phyloP scores from a whole-genome alignment of 2,888 invertebrate species.

The Marasmarcha lunaedactyla region DNA sequence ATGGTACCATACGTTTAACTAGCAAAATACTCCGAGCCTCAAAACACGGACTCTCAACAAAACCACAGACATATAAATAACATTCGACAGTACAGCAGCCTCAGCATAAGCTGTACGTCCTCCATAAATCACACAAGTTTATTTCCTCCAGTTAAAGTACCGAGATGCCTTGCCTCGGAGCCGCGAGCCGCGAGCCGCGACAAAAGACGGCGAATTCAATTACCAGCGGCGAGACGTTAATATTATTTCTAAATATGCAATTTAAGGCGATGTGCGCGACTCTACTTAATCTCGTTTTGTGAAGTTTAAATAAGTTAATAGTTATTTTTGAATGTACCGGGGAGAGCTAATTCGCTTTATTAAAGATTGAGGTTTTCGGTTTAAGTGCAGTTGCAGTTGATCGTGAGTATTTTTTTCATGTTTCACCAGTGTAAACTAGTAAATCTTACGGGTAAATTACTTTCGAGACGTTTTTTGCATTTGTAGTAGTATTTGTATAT shows the following conservation, averaged over 20 bases:
- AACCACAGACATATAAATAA: too few relatives aligned
- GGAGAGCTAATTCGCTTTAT: conserved; percentile 19
- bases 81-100: conserved; percentile 38
- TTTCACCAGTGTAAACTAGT: too few relatives aligned
- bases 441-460: too few relatives aligned
- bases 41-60: too few relatives aligned
- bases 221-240: conserved; percentile 35
- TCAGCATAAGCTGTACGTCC: conserved; percentile 36
- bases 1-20: too few relatives aligned
- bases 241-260: conserved; percentile 39
- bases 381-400: too few relatives aligned
- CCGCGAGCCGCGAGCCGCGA: conserved; percentile 36
- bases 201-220: conserved; percentile 60
- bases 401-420: too few relatives aligned
- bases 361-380: conserved; percentile 12
- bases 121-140: conserved; percentile 69
- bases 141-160: conserved; percentile 60
- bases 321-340: background rate
- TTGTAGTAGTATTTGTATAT: too few relatives aligned
- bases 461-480: too few relatives aligned
- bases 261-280: conserved; percentile 22
- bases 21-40: too few relatives aligned
- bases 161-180: conserved; percentile 28
- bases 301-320: background rate
- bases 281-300: conserved; percentile 8